Conservation (phyloP, 2,888 invertebrate species). For the Ormyrus rosae region DNA sequence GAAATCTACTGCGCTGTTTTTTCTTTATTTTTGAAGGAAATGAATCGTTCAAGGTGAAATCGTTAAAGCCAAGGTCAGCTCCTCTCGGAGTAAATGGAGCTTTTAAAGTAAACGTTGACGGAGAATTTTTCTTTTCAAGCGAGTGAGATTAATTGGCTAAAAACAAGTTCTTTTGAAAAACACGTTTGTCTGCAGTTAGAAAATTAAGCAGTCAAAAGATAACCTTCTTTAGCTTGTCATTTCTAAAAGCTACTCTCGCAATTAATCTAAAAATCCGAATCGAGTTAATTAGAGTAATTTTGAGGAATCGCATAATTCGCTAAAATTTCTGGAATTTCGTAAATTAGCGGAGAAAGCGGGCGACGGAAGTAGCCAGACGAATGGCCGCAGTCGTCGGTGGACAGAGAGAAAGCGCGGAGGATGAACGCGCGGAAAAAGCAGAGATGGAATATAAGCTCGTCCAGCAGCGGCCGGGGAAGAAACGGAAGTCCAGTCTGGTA, state of each 20-base stretch:
- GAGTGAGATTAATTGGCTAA: too few relatives aligned
- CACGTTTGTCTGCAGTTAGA: too few relatives aligned
- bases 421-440: slow-evolving; percentile 14
- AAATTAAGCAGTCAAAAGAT: too few relatives aligned
- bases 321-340: not conserved
- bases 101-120: too few relatives aligned
- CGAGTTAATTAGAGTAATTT: not conserved
- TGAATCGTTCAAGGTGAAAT: too few relatives aligned
- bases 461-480: slow-evolving; percentile 52
- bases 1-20: slow-evolving; percentile 41
- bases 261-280: not conserved
- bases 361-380: slow-evolving; percentile 26
- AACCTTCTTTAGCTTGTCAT: too few relatives aligned
- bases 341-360: slow-evolving; percentile 13
- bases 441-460: slow-evolving; percentile 44
- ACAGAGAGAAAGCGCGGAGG: not conserved
- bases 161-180: too few relatives aligned
- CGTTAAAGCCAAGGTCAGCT: too few relatives aligned
- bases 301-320: not conserved
- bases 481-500: slow-evolving; percentile 70
- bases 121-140: not conserved
- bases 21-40: not conserved
- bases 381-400: slow-evolving; percentile 23
- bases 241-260: too few relatives aligned
- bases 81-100: too few relatives aligned